Evolutionary conservation across 2,888 invertebrate species (phyloP).

Genomic region (Cephus nigrinus): DNA sequence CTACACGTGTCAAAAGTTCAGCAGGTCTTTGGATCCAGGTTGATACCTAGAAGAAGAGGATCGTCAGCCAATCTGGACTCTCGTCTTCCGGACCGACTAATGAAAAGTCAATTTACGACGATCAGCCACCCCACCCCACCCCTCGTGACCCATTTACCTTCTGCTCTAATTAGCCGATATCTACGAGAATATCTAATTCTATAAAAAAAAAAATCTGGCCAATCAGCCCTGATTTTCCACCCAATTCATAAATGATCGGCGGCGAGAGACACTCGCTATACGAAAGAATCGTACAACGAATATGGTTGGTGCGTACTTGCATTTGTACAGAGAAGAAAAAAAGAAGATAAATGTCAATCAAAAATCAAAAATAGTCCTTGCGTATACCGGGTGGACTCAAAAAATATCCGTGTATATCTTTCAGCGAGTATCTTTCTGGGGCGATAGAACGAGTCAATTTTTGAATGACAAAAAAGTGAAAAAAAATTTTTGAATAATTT

Average conservation of each 20-base stretch:
- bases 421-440: background rate
- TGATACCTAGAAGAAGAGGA: background rate
- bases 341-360: background rate
- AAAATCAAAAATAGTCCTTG: background rate
- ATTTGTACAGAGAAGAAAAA: background rate
- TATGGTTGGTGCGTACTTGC: background rate
- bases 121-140: background rate
- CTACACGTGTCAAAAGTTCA: background rate
- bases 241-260: background rate
- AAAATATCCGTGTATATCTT: background rate
- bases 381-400: background rate
- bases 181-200: background rate
- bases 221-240: background rate
- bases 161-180: background rate
- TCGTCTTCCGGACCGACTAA: background rate
- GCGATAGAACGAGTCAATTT: background rate
- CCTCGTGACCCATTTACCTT: background rate
- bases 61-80: background rate
- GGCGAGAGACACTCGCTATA: background rate
- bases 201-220: background rate
- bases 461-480: background rate
- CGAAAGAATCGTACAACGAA: background rate
- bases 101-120: background rate
- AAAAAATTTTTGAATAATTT: background rate
- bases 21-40: background rate